Evolutionary conservation across 2,113 vertebrate genomes (phyloP), one percentile per base, ranked within the genome.

Genomic region (Setophaga kirtlandii): DNA sequence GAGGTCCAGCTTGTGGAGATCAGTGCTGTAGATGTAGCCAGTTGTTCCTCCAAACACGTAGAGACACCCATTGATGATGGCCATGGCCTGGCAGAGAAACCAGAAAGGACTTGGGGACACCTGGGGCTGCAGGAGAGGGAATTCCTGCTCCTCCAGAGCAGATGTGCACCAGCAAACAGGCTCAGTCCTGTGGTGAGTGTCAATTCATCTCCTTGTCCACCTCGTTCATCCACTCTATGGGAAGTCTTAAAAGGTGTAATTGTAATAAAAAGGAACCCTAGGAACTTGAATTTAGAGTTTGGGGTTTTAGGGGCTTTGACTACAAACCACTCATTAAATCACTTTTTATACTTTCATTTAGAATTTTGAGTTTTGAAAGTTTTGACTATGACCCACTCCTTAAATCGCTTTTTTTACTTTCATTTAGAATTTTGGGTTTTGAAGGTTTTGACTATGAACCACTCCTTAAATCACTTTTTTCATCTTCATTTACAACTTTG

Each of bases 21-120:
- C 99, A 39, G 99, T 99, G 95, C 99, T 99, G 96, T 99, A 99
- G 64, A 99, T 99, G 95, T 99, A 99, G 7, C 99, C 99, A 3
- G 99, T 99, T 6, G 99, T 99, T 50, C 99, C 99, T 64, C 99
- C 99, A 92, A 99, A 99, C 52, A 99, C 99, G 8, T 99, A 99
- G 13, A 99, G 98, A 86, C 98, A 99, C 14, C 99, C 99, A 1
- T 99, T 99, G 97, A 99, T 99, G 95, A 99, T 99, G 80, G 99
- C 99, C 99, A 99, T 99, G 12, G 99, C 99, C 99, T 99, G 89
- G 52, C 77, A 67, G 35, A 71, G 42, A 90, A 30, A 77, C 5
- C 64, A 9, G 71, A 28, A 62, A 42, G 37, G 35, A 31, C 0
- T 6, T 0, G 9, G 27, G 15, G 13, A 11, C 11, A 31, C 3